A percentile compares a stretch with the other conserved stretches of the same genome.
Evolutionary conservation across 2,888 invertebrate genomes (phyloP).

Genomic region (Drosophila villosipedis): DNA sequence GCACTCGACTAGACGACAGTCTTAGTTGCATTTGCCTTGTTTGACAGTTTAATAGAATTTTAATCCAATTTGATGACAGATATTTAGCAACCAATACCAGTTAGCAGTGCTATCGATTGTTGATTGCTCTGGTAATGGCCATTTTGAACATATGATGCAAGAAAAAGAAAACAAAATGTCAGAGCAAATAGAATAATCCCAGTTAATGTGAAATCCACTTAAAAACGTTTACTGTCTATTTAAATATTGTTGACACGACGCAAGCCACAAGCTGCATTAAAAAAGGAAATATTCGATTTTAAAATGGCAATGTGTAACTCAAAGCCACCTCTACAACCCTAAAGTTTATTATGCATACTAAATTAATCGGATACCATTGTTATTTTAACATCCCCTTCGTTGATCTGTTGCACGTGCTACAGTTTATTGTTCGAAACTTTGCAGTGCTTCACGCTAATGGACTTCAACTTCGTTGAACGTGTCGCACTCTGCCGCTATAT

Average conservation of each 20-base stretch:
- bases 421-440: slow-evolving; percentile 32
- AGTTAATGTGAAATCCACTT: background rate
- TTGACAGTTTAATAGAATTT: slow-evolving; percentile 56
- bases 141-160: background rate
- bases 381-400: background rate
- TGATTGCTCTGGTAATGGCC: slow-evolving; percentile 11
- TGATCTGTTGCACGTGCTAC: slow-evolving; percentile 5
- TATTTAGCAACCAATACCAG: slow-evolving; percentile 53
- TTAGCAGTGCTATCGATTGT: slow-evolving; percentile 20
- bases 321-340: background rate
- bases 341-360: background rate
- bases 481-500: slow-evolving; percentile 20
- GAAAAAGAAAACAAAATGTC: background rate
- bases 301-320: background rate
- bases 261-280: background rate
- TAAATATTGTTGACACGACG: background rate
- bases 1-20: slow-evolving; percentile 16
- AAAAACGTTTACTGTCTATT: background rate
- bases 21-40: slow-evolving; percentile 49
- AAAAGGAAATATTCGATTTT: background rate
- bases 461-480: slow-evolving; percentile 17
- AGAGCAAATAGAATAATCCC: background rate
- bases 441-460: slow-evolving; percentile 17
- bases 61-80: slow-evolving; percentile 61
- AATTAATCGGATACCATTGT: slow-evolving; percentile 7